A percentile compares a stretch with the other conserved stretches of the same genome.
Conservation (phyloP, 1,140 invertebrate genomes). For the Eriocheir sinensis region DNA sequence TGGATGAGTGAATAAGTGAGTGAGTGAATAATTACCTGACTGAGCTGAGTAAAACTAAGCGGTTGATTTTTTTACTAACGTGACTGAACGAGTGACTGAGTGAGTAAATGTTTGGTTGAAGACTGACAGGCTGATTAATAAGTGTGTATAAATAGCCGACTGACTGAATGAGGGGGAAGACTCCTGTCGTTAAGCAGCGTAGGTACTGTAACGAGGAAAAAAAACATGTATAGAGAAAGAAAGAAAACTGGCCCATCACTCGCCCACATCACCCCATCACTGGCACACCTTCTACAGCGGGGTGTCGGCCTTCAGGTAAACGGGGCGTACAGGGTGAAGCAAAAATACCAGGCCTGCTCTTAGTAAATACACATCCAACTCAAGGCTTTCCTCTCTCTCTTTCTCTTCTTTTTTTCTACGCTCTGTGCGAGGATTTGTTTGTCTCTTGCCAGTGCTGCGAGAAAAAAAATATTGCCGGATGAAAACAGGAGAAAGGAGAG, state of each 20-base stretch:
- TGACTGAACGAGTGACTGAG: background rate
- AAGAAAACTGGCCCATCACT: background rate
- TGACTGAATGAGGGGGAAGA: background rate
- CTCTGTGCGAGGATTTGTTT: background rate
- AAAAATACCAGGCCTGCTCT: background rate
- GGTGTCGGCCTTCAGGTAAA: background rate
- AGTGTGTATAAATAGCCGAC: background rate
- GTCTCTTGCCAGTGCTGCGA: background rate
- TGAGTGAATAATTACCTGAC: background rate
- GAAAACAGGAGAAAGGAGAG: background rate
- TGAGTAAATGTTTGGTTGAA: background rate
- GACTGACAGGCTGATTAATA: background rate
- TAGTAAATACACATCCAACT: conserved; percentile 10
- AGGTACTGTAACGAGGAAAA: too few species aligned
- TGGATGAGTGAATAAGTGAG: background rate
- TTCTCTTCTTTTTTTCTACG: too few species aligned
- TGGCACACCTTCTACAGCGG: too few species aligned
- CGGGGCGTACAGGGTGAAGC: background rate
- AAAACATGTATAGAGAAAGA: too few species aligned
- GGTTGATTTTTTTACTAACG: too few species aligned
- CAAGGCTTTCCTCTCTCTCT: background rate
- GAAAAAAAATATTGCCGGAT: too few species aligned
- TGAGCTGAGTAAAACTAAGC: too few species aligned
- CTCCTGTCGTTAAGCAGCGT: too few species aligned
- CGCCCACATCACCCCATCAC: background rate